A percentile compares a stretch with the other conserved stretches of the same genome.
Conservation (phyloP, 2,797 vertebrate genomes). For the Mergus octosetaceus region DNA sequence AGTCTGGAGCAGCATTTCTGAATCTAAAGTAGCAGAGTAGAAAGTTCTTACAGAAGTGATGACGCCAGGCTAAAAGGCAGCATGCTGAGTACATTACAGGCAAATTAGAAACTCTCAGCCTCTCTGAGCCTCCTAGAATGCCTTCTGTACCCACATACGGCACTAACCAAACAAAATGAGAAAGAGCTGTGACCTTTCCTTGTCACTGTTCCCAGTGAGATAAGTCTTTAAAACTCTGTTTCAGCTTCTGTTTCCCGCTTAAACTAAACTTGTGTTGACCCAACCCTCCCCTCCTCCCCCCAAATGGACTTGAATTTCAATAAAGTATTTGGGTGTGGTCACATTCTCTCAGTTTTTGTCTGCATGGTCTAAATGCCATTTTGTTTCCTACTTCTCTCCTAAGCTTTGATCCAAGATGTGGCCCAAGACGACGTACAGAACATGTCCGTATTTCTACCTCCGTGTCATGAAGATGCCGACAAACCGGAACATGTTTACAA, state of each 20-base stretch:
- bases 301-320: background rate
- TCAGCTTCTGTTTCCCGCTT: background rate
- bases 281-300: background rate
- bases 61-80: background rate
- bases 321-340: background rate
- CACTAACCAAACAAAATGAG: background rate
- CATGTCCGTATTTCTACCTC: slow-evolving; percentile 82
- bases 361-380: background rate
- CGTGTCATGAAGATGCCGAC: slow-evolving; percentile 81
- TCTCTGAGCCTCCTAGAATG: background rate
- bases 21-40: background rate
- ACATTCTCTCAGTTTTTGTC: background rate
- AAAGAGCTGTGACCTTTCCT: background rate
- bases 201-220: background rate
- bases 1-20: background rate
- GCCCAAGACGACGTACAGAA: slow-evolving; percentile 74
- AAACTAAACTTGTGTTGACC: background rate
- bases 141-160: background rate
- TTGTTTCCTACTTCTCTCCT: background rate
- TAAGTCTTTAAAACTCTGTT: background rate
- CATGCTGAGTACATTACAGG: no score
- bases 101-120: background rate
- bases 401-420: slow-evolving; percentile 87
- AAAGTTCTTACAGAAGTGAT: background rate
- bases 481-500: slow-evolving; percentile 86